Evolutionary conservation across 2,888 invertebrate species (phyloP), one percentile per base, ranked within the genome.

Genomic region (Oxytorus armatus): DNA sequence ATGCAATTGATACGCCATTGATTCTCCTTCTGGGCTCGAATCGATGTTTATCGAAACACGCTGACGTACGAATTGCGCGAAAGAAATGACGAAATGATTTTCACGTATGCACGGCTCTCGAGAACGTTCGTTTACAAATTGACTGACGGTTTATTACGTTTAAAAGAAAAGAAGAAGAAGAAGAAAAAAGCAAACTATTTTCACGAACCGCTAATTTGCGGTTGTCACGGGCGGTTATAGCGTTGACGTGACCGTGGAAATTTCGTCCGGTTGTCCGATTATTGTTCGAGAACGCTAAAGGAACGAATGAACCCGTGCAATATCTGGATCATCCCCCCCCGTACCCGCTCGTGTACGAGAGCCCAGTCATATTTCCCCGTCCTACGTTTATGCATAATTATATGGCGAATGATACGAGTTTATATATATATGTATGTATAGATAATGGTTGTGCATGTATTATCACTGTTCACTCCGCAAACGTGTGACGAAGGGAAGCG

Each of bases 401-500:
- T 39, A 16, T n/a, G n/a, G n/a, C n/a, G 29, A 36, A 10, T 8
- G 10, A 36, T 36, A 10, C 10, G 10, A n/a, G n/a, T n/a, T n/a
- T n/a, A 10, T 36, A 3, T 7, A 36, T 8, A 4, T 1, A 8
- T 36, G 36, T 36, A 36, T 36, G 29, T 29, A n/a, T n/a, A n/a
- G n/a, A n/a, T n/a, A n/a, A n/a, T n/a, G n/a, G 21, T 29, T 47
- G 8, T 14, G 36, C 2, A 33, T 51, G 16, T 55, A 66, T 66
- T 66, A 66, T 66, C 51, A 49, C 49, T 39, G 55, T 55, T 68
- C 68, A 21, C 21, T 36, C 39, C 4, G 68, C 7, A 25, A 25
- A 49, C 59, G 70, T 72, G 70, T 59, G 59, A 49, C 49, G 59
- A 72, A 36, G 59, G 59, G 33, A 36, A n/a, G 18, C 29, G 69